Conservation (phyloP, 2,113 vertebrate genomes). For the Pachyramphus minor region DNA sequence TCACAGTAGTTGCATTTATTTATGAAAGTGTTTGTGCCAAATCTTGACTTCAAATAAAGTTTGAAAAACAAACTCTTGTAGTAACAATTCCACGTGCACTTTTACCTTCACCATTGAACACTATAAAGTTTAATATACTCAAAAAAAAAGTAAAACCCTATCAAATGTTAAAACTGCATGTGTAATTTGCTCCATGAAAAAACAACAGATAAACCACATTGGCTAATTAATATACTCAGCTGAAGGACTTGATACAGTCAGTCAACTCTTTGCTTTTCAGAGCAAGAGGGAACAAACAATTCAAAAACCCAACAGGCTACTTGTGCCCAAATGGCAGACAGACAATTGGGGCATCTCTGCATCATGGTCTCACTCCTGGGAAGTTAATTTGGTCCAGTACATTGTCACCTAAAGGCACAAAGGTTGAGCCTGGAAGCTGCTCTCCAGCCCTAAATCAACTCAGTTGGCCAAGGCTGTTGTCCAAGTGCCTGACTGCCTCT, state of each 20-base stretch:
- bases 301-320: background rate
- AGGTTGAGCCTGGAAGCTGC: background rate
- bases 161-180: background rate
- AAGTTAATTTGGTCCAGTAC: background rate
- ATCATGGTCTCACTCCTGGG: background rate
- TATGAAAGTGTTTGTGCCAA: background rate
- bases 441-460: background rate
- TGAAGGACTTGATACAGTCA: background rate
- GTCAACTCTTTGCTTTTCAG: background rate
- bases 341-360: background rate
- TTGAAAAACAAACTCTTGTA: background rate
- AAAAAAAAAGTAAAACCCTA: background rate
- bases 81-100: background rate
- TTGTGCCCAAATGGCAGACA: background rate
- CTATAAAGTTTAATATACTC: background rate
- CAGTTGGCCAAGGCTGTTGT: background rate
- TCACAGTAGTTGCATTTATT: background rate
- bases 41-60: background rate
- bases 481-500: background rate
- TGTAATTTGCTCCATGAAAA: background rate
- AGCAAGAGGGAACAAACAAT: background rate
- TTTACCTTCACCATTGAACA: background rate
- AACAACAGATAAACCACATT: background rate
- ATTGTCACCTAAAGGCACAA: background rate
- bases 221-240: background rate